phyloP scores from a whole-genome alignment of 2,888 invertebrate species.

The Campoletis raptor region DNA sequence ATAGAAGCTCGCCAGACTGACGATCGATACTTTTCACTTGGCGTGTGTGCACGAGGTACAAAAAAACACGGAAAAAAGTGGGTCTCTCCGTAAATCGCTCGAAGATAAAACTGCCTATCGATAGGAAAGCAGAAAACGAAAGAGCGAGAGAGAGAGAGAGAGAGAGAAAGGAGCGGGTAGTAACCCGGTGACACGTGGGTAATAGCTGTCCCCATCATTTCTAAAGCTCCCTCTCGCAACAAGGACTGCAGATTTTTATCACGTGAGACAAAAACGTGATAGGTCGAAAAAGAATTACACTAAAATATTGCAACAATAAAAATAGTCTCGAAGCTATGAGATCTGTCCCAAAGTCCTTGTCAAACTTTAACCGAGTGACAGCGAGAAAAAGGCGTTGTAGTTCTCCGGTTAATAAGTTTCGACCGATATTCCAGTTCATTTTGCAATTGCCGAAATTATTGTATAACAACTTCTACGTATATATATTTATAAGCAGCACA shows the following conservation, averaged over 20 bases:
- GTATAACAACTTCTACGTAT: neutral
- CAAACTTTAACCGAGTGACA: neutral
- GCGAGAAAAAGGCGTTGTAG: too few species aligned
- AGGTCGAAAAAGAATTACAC: neutral
- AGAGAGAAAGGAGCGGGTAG: conserved; percentile 49
- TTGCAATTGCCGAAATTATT: neutral
- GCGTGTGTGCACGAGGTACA: conserved; percentile 50
- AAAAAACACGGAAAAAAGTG: conserved; percentile 65
- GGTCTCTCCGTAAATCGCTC: conserved; percentile 70
- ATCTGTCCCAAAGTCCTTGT: neutral
- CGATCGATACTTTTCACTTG: conserved; percentile 73
- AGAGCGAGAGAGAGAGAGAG: conserved; percentile 32
- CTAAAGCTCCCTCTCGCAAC: conserved; percentile 58
- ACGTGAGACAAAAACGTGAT: conserved; percentile 60
- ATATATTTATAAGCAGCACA: too few species aligned
- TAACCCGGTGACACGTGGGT: conserved; percentile 71
- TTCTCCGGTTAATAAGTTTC: too few species aligned
- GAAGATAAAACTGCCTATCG: conserved; percentile 72
- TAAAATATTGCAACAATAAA: neutral
- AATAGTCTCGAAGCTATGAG: neutral
- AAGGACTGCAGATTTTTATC: conserved; percentile 54
- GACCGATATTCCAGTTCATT: too few species aligned
- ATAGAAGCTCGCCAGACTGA: conserved; percentile 47
- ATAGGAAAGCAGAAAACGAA: conserved; percentile 52
- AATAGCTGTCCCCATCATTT: conserved; percentile 70